Evolutionary conservation across 2,113 vertebrate genomes (phyloP).

Genomic region (Scopus umbretta): DNA sequence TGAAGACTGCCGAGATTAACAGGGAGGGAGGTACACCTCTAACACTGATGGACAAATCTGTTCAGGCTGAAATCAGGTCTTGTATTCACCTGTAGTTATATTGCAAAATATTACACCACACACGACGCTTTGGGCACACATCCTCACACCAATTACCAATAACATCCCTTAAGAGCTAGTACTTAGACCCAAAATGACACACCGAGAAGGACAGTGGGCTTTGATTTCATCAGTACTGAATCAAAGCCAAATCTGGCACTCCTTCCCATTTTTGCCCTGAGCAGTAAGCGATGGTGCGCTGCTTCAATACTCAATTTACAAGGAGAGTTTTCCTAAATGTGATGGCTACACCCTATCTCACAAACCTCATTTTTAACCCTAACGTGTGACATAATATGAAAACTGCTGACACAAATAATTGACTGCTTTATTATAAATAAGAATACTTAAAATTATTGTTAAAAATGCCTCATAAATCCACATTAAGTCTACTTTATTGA

Average conservation of each 20-base stretch:
- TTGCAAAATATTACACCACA: not conserved
- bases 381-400: not conserved
- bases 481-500: conserved; percentile 12
- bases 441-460: not conserved
- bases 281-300: not conserved
- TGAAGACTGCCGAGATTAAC: not conserved
- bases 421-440: conserved; percentile 29
- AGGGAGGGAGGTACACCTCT: not conserved
- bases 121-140: not conserved
- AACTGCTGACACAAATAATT: conserved; percentile 29
- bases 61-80: not conserved
- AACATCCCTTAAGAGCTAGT: not conserved
- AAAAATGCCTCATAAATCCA: not conserved
- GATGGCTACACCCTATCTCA: not conserved
- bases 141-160: not conserved
- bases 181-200: not conserved
- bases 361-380: not conserved
- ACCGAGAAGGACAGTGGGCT: not conserved
- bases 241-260: not conserved
- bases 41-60: not conserved
- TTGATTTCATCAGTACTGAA: not conserved
- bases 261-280: not conserved
- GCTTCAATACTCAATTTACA: not conserved
- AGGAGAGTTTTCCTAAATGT: not conserved
- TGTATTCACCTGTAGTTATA: not conserved